Evolutionary conservation across 2,113 vertebrate species (phyloP), one percentile per base, ranked within the genome.

Genomic region (Myotis lucifugus): DNA sequence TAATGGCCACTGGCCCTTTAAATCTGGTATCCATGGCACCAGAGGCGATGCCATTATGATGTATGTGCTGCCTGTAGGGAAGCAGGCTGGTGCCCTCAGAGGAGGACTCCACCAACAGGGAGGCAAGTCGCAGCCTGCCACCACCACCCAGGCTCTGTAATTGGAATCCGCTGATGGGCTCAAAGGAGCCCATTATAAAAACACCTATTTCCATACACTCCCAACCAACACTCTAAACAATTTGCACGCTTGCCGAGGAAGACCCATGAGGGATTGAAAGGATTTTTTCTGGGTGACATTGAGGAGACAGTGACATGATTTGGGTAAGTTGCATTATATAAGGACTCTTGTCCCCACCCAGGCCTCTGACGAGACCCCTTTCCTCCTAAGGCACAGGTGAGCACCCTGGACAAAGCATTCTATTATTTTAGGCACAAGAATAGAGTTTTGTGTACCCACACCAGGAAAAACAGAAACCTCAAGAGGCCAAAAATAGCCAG

Each of bases 1-100:
- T 48, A 40, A 54, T n/a, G 72, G 83, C 8, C 3, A 66, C 91
- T 94, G 84, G 95, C 95, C 85, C 96, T 97, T 97, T 97, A 97
- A 97, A 54, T 95, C 64, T 94, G 91, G 96, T 96, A 34, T 84
- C 96, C 52, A 0, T 91, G 77, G 93, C 89, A 72, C 42, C 91
- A 3, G 3, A 42, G 21, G 18, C 70, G 48, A 8, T 17, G 86
- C 11, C 94, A 95, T 96, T 97, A 89, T 97, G 88, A 94, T 32
- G 95, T 66, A 61, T 83, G 21, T 54, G 67, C 48, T 90, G 77
- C 37, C 79, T 7, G 0, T 56, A 10, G 85, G 73, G 82, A 56
- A 25, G 23, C 46, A 11, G 40, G 52, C 56, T 52, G 40, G 23
- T 14, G 25, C 48, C 7, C 83, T 83, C 86, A 52, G 7, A 90